Percentiles rank a stretch among this genome's conserved stretches.
Evolutionary conservation across 2,113 vertebrate species (phyloP).

Genomic region (Thamnaconus septentrionalis): DNA sequence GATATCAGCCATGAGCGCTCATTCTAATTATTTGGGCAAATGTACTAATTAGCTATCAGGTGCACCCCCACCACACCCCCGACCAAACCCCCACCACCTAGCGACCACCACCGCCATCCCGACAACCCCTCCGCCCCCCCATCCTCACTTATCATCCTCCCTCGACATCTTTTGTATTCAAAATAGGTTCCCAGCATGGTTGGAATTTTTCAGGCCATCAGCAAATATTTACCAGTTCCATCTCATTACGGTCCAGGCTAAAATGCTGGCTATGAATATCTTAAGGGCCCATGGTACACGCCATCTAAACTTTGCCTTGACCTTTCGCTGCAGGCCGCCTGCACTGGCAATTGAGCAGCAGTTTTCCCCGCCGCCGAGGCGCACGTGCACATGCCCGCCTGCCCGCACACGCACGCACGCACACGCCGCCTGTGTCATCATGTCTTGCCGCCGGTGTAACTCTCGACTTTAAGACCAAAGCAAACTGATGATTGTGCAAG

Average conservation of each 20-base stretch:
- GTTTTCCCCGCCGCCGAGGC: slow-evolving; percentile 30
- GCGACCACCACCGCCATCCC: too few relatives aligned
- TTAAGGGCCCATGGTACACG: slow-evolving; percentile 71
- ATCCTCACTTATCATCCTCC: slow-evolving; percentile 72
- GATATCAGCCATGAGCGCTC: slow-evolving; percentile 81
- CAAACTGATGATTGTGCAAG: slow-evolving; percentile 73
- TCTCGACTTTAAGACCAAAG: slow-evolving; percentile 63
- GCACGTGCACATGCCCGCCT: slow-evolving; percentile 22
- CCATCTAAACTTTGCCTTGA: slow-evolving; percentile 79
- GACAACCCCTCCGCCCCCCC: slow-evolving; percentile 10
- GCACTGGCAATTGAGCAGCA: slow-evolving; percentile 51
- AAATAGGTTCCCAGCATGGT: slow-evolving; percentile 76
- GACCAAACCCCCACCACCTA: too few relatives aligned
- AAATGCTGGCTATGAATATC: slow-evolving; percentile 84
- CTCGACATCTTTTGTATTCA: slow-evolving; percentile 81
- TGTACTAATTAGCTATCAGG: slow-evolving; percentile 84
- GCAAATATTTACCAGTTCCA: slow-evolving; percentile 85
- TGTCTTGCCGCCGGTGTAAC: slow-evolving; percentile 45
- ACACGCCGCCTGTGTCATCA: slow-evolving; percentile 45
- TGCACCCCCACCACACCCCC: slow-evolving; percentile 38
- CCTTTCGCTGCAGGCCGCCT: slow-evolving; percentile 71
- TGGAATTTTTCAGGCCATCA: slow-evolving; percentile 78
- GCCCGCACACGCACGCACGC: background rate
- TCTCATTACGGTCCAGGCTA: slow-evolving; percentile 77
- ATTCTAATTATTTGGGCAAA: slow-evolving; percentile 84